Evolutionary conservation across 2,888 invertebrate genomes (phyloP).

Genomic region (Cerceris ruficornis): DNA sequence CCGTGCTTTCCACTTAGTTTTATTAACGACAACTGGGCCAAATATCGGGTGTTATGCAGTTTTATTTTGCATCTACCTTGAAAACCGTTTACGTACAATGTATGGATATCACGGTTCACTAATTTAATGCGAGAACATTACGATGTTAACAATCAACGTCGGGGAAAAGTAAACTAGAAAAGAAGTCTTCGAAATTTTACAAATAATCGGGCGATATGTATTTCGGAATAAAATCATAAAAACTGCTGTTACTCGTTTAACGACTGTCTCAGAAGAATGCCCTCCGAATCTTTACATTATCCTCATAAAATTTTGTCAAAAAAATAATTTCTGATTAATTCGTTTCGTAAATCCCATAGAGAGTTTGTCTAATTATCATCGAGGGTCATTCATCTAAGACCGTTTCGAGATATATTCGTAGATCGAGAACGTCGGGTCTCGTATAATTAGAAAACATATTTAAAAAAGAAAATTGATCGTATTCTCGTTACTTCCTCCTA

Average conservation of each 20-base stretch:
- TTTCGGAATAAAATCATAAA: neutral
- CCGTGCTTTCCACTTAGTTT: constrained; percentile 58
- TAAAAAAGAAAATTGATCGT: neutral
- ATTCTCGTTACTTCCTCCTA: too few species aligned
- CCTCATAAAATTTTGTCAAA: constrained; percentile 55
- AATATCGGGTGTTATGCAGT: constrained; percentile 10
- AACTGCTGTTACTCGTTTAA: neutral
- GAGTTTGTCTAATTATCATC: constrained; percentile 32
- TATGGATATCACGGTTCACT: too few species aligned
- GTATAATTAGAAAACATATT: neutral
- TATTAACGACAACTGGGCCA: constrained; percentile 65
- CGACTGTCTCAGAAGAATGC: constrained; percentile 46
- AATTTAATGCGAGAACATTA: too few species aligned
- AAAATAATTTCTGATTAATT: constrained; percentile 52
- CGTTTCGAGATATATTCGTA: neutral
- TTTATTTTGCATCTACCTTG: neutral
- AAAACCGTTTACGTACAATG: constrained; percentile 4
- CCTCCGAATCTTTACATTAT: constrained; percentile 26
- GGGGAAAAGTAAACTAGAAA: too few species aligned
- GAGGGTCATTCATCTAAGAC: constrained; percentile 49
- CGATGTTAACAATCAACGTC: too few species aligned
- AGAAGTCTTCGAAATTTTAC: too few species aligned
- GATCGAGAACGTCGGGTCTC: neutral
- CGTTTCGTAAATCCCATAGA: constrained; percentile 25
- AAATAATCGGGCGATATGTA: neutral